phyloP scores from a whole-genome alignment of 2,113 vertebrate genomes.

The Chlorocebus sabaeus region DNA sequence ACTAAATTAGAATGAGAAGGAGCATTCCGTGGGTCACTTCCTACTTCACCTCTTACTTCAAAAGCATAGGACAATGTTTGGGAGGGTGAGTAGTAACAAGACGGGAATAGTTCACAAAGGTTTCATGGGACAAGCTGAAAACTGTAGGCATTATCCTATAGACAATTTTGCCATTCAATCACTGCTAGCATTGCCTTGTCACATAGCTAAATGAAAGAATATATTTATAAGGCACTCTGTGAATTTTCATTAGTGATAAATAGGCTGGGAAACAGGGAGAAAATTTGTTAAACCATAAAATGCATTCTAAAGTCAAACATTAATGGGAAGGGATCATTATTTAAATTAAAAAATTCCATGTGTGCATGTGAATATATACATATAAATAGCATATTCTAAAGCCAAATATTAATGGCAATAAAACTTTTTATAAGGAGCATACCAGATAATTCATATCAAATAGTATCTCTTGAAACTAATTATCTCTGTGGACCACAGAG shows the following conservation, averaged over 20 bases:
- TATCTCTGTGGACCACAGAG: background rate
- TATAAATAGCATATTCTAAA: background rate
- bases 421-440: background rate
- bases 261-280: background rate
- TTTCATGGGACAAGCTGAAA: background rate
- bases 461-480: background rate
- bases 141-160: background rate
- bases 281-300: background rate
- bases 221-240: background rate
- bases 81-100: background rate
- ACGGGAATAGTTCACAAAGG: background rate
- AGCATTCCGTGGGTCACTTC: background rate
- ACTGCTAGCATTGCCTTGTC: background rate
- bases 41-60: background rate
- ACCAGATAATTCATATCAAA: background rate
- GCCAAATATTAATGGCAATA: background rate
- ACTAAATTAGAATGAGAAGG: background rate
- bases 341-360: background rate
- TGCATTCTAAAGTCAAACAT: background rate
- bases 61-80: background rate
- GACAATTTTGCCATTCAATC: background rate
- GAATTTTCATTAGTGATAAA: background rate
- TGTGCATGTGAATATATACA: background rate
- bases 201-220: background rate
- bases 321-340: background rate